phyloP scores from a whole-genome alignment of 1,140 invertebrate genomes.

The Sitodiplosis mosellana region DNA sequence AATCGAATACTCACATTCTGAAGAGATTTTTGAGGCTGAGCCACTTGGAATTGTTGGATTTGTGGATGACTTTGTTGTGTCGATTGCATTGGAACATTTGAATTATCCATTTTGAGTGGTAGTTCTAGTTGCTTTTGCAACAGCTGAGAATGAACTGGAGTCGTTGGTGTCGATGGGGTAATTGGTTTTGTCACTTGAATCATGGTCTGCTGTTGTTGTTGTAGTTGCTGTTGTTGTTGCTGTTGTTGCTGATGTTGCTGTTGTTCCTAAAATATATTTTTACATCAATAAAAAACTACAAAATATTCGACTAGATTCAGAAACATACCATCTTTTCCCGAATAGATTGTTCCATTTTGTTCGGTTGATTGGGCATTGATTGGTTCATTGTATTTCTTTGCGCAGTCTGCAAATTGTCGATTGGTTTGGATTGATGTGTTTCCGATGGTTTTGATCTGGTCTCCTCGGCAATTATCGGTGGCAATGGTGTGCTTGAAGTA shows the following conservation, averaged over 20 bases:
- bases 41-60: neutral
- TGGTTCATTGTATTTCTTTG: neutral
- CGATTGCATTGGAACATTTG: neutral
- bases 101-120: neutral
- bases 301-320: too few species aligned
- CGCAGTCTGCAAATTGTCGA: neutral
- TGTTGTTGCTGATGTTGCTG: slow-evolving; percentile 8
- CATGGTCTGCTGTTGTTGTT: neutral
- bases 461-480: neutral
- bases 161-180: neutral
- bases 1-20: neutral
- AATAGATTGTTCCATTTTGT: too few species aligned
- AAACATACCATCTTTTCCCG: too few species aligned
- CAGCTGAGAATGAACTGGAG: neutral
- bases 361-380: too few species aligned
- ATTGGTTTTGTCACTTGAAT: slow-evolving; percentile 3
- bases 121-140: neutral
- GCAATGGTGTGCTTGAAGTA: neutral
- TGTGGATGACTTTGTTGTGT: neutral
- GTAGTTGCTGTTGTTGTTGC: slow-evolving; percentile 7
- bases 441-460: neutral
- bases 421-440: slow-evolving; percentile 11
- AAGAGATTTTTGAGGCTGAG: neutral
- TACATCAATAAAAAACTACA: too few species aligned
- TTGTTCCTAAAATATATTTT: too few species aligned